These are phyloP conservation scores for Clistopyga incitator DNA, from an alignment of 2,888 invertebrate species.

Conservation along the genomic window DNA sequence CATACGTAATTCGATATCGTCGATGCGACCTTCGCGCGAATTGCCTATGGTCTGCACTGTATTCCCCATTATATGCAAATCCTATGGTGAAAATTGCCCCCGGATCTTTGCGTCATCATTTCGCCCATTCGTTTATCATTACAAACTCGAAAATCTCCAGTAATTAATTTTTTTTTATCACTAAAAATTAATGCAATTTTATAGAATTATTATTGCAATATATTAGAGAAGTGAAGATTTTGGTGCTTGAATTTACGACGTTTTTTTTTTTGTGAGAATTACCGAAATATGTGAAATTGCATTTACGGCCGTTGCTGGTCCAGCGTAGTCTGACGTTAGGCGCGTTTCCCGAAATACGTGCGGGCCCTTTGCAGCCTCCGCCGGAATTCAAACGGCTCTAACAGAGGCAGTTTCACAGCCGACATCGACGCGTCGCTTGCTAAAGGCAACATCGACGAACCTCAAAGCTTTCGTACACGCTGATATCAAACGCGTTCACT, in stretches of 20 bases:
- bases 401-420: background rate
- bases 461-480: slow-evolving; percentile 56
- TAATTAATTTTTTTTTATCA: no score
- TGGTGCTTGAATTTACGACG: background rate
- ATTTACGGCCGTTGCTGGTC: background rate
- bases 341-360: slow-evolving; percentile 28
- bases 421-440: slow-evolving; percentile 27
- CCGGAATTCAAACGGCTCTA: slow-evolving; percentile 23
- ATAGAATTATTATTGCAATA: no score
- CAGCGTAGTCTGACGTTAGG: background rate
- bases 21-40: slow-evolving; percentile 52
- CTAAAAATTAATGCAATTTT: no score
- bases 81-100: background rate
- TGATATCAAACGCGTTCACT: slow-evolving; percentile 46
- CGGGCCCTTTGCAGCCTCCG: slow-evolving; percentile 3
- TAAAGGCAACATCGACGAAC: slow-evolving; percentile 44
- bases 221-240: background rate
- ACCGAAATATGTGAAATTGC: slow-evolving; percentile 2
- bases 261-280: background rate
- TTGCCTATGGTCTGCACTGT: slow-evolving; percentile 18
- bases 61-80: slow-evolving; percentile 3
- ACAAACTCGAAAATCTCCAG: background rate
- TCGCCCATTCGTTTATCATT: no score
- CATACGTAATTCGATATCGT: slow-evolving; percentile 59
- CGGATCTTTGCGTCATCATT: no score